Base-by-base conservation (phyloP, 2,113 vertebrate genomes). In the Gnathonemus echidnorhynchus region DNA sequence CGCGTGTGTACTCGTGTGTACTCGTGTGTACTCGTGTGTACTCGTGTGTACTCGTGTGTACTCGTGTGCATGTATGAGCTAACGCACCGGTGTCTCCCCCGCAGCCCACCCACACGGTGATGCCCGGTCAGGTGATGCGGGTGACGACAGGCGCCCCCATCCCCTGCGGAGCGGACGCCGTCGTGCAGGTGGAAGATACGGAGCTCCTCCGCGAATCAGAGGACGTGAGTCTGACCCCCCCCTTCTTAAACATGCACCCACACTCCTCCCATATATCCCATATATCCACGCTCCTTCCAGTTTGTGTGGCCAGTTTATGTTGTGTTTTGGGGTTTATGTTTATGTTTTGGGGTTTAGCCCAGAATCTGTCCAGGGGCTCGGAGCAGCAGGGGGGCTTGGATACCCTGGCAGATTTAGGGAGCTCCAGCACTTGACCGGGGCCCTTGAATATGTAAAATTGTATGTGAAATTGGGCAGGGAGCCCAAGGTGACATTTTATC, bases 101-200 rank as follows among this genome's bases (percentile, higher is more conserved):
- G n/a, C 91, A 99, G 98, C 98, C 98, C 46, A 99, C 97, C 92
- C 98, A 98, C 91, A 99, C 98, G 49, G 98, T 99, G 92, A 99
- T 99, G 98, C 98, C 98, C 50, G 98, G 98, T 92, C 98, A 99
- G 94, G 98, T 99, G 93, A 99, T 99, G 98, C 96, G 98, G 24
- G 98, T 99, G 92, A 99, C 98, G 88, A 99, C 98, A 0, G 98
- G 98, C 88, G 98, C 98, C 94, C 98, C 98, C n/a, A 99, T 99
- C 92, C 98, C 98, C 62, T 99, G 98, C 87, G 98, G 98, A 94
- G 98, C 98, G 88, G 98, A 99, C 50, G 98, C 98, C 45, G 98
- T 99, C 91, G 98, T 99, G 56, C 98, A 99, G 94, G 98, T 99
- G 52, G 98, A 99, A 95, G 98, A 99, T 48, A 99, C 98, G 0